Conservation (phyloP, 53 echinoderm and acorn worm genomes). For the Echinarachnius parma region DNA sequence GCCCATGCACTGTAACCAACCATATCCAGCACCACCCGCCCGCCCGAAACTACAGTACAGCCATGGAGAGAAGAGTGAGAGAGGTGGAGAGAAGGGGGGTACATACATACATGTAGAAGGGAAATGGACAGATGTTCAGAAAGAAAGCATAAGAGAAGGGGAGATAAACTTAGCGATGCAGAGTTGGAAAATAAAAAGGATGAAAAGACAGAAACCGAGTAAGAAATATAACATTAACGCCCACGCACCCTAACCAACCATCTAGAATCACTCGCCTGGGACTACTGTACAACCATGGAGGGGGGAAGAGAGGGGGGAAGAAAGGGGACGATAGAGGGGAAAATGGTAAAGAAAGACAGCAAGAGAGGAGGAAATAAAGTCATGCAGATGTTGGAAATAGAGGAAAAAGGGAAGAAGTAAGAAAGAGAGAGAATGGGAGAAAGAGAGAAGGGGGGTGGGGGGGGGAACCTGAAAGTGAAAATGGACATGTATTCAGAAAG, state of each 20-base stretch:
- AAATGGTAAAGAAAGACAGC: not conserved
- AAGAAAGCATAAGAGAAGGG: not conserved
- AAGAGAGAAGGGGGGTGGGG: not conserved
- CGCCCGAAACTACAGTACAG: too few relatives aligned
- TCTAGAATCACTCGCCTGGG: too few relatives aligned
- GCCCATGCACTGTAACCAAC: too few relatives aligned
- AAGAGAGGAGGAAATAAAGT: not conserved
- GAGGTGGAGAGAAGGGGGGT: too few relatives aligned
- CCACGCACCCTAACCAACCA: not conserved
- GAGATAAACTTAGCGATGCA: not conserved
- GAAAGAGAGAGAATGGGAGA: not conserved
- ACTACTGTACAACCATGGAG: not conserved
- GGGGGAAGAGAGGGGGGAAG: not conserved
- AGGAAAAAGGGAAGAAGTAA: not conserved
- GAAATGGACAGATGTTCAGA: too few relatives aligned
- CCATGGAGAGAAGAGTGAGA: not conserved
- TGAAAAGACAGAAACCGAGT: not conserved
- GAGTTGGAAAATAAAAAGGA: not conserved
- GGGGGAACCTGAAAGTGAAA: not conserved
- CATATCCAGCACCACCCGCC: too few relatives aligned
- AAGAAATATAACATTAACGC: not conserved
- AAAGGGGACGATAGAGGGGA: not conserved
- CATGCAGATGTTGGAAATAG: not conserved
- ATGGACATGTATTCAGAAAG: slow-evolving; percentile 5
- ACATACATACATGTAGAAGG: too few relatives aligned